phyloP scores from a whole-genome alignment of 2,797 vertebrate genomes.

The Malacoctenus gilli region DNA sequence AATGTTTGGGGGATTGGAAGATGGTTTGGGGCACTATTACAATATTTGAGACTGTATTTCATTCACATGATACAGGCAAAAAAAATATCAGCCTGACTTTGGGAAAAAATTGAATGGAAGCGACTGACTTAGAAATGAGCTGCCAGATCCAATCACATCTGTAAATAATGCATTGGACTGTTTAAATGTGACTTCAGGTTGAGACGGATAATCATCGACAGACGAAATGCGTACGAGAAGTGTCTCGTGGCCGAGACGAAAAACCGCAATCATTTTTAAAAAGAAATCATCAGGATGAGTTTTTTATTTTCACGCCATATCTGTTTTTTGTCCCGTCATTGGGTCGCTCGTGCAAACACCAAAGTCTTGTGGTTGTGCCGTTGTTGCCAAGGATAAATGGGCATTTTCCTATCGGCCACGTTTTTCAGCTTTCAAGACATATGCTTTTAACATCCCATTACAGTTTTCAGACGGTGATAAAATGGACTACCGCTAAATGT shows the following conservation, averaged over 20 bases:
- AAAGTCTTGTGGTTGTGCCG: no score
- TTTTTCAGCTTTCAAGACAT: conserved; percentile 25
- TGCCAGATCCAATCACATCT: no score
- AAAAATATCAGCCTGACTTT: no score
- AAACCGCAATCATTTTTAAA: no score
- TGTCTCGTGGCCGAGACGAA: no score
- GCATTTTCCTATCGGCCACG: conserved; percentile 7
- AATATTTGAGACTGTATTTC: background rate
- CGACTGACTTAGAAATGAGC: no score
- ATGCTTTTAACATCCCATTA: conserved; percentile 28
- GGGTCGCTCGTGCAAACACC: conserved; percentile 3
- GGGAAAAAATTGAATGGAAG: no score
- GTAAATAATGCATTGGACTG: no score
- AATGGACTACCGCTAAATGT: conserved; percentile 21
- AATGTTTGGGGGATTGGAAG: background rate
- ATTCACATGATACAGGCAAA: background rate
- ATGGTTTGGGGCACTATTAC: background rate
- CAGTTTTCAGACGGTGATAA: conserved; percentile 20
- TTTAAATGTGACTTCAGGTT: no score
- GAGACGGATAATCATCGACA: no score
- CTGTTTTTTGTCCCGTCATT: background rate
- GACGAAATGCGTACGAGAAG: no score
- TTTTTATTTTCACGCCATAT: background rate
- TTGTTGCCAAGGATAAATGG: background rate
- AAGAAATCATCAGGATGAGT: background rate